Evolutionary conservation across 2,797 vertebrate species (phyloP), one percentile per base, ranked within the genome.

Genomic region (Anguilla marmorata): DNA sequence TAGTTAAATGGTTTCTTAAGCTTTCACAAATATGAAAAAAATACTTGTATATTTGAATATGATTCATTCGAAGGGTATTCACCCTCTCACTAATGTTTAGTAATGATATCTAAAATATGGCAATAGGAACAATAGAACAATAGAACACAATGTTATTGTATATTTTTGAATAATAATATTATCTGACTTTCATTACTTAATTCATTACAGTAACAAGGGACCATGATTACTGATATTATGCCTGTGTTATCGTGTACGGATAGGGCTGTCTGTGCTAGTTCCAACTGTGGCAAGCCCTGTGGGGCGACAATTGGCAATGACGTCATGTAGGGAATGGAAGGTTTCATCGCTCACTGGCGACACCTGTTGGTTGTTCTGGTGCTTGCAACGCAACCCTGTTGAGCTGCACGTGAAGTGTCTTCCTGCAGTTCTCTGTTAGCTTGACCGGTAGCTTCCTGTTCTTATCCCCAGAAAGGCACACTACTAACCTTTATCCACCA

Each of bases 401-500:
- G 24, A 27, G 9, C 63, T n/a, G n/a, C 63, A 27, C 63, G 5
- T 1, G 63, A 11, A 66, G 63, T 66, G 63, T 27, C 63, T 69
- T 69, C n/a, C 24, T 69, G 24, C 63, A n/a, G n/a, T 9, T 69
- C 56, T 58, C 14, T 58, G 56, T 58, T 14, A 58, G 56, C 56
- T 3, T 19, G 56, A 58, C 56, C 14, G 14, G 56, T 58, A 14
- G 56, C 56, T 58, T 16, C 56, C 16, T n/a, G 50, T 9, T 69
- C 37, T 54, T 66, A 52, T 85, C 45, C 72, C 14, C 0, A 14
- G 50, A 30, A 66, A 24, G 85, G 16, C 66, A 79, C 30, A 84
- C 41, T 41, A 87, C 84, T 63, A 63, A 41, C 84, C 60, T 60
- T 60, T 85, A 9, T 66, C 33, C 21, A n/a, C 58, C 85, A 11